Evolutionary conservation across 2,797 vertebrate species (phyloP).

Genomic region (Catamblyrhynchus diadema): DNA sequence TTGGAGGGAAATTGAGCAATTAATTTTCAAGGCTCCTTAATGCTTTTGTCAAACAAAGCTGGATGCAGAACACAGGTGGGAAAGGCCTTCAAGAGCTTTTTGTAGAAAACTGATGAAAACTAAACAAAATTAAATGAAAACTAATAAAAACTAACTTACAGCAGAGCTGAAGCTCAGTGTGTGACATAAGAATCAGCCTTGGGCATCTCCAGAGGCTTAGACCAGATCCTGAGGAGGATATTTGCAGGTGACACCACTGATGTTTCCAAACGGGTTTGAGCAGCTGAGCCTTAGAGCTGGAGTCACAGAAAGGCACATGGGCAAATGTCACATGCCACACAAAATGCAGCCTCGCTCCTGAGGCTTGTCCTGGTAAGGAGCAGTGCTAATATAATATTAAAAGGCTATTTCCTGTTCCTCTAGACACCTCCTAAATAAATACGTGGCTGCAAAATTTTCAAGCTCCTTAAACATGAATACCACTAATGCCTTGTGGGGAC

Average conservation of each 20-base stretch:
- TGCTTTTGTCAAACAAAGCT: neutral
- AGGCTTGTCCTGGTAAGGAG: neutral
- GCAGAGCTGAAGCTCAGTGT: neutral
- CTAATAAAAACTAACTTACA: neutral
- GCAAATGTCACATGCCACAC: fast-evolving
- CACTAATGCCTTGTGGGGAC: neutral
- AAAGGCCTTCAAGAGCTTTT: neutral
- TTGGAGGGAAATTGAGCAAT: neutral
- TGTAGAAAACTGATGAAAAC: neutral
- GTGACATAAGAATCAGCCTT: neutral
- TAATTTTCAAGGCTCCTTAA: neutral
- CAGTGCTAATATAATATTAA: neutral
- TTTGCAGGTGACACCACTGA: neutral
- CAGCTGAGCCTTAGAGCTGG: neutral
- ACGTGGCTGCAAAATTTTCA: neutral
- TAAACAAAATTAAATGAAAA: neutral
- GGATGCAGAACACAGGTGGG: neutral
- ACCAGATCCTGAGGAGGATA: neutral
- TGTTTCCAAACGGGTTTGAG: neutral
- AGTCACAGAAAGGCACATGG: no score
- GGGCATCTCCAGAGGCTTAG: neutral
- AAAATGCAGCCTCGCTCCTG: neutral
- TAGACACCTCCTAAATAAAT: neutral
- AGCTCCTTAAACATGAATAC: neutral
- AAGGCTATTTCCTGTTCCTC: neutral